Percentiles rank a stretch among this genome's conserved stretches.
Conservation (phyloP, 2,888 invertebrate species). For the Sthenelais limicola region DNA sequence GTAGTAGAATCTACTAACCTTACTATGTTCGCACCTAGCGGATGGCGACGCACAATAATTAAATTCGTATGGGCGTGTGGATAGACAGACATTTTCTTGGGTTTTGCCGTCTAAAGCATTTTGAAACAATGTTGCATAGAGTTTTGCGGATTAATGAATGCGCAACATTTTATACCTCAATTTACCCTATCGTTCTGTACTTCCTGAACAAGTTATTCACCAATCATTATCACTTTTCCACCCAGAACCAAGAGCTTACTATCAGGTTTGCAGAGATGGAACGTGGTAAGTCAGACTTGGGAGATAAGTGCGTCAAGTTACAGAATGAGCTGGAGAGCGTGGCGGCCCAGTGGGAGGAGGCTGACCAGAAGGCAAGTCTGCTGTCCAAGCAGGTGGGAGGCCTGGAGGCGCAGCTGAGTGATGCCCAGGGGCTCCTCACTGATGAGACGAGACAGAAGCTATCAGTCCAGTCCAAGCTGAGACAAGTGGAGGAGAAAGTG, state of each 20-base stretch:
- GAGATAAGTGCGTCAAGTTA: slow-evolving; percentile 87
- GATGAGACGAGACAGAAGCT: slow-evolving; percentile 98
- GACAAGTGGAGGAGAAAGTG: slow-evolving; percentile 92
- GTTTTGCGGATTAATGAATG: too few relatives aligned
- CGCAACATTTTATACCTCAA: too few relatives aligned
- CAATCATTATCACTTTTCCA: too few relatives aligned
- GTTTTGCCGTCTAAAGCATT: too few relatives aligned
- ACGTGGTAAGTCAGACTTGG: slow-evolving; percentile 80
- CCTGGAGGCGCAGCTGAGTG: slow-evolving; percentile 88
- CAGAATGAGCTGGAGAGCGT: slow-evolving; percentile 89
- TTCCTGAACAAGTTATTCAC: too few relatives aligned
- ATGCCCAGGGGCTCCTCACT: slow-evolving; percentile 88
- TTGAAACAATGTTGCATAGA: too few relatives aligned
- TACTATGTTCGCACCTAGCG: too few relatives aligned
- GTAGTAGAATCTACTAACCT: too few relatives aligned
- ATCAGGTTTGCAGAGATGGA: slow-evolving; percentile 78
- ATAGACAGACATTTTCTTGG: too few relatives aligned
- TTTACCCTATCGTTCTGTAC: too few relatives aligned
- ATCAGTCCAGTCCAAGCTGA: slow-evolving; percentile 80
- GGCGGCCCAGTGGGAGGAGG: slow-evolving; percentile 83
- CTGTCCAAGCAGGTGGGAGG: slow-evolving; percentile 88
- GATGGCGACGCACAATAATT: too few relatives aligned
- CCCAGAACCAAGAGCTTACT: slow-evolving; percentile 70
- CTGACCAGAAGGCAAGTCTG: slow-evolving; percentile 91
- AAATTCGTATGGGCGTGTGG: too few relatives aligned